Evolutionary conservation across 2,888 invertebrate species (phyloP).

Genomic region (Pollenia labialis): DNA sequence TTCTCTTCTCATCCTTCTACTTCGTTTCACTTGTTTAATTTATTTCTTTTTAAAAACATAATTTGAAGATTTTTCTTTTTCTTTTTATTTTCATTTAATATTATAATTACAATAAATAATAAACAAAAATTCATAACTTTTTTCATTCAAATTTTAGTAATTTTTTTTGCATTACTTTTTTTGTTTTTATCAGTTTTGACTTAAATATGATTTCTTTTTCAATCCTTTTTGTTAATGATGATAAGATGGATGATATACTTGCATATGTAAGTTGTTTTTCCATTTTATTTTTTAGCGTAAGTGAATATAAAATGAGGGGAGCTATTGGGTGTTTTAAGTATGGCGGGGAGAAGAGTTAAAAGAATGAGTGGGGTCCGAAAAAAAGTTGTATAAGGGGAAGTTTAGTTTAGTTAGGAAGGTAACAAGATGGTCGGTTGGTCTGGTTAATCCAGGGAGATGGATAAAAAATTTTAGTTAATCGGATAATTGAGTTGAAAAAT

Average conservation of each 20-base stretch:
- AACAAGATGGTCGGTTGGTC: no score
- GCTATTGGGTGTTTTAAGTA: background rate
- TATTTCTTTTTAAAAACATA: slow-evolving; percentile 23
- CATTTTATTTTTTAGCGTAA: slow-evolving; percentile 11
- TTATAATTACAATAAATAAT: slow-evolving; percentile 34
- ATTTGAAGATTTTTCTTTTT: slow-evolving; percentile 3
- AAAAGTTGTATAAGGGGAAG: background rate
- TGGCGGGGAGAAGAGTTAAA: background rate
- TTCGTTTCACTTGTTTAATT: slow-evolving; percentile 17
- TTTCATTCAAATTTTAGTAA: background rate
- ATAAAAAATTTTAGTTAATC: slow-evolving; percentile 33
- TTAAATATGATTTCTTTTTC: slow-evolving; percentile 37
- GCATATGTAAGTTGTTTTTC: background rate
- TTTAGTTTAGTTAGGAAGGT: background rate
- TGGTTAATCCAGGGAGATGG: background rate
- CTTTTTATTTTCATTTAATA: background rate
- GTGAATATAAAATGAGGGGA: slow-evolving; percentile 28
- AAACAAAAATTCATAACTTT: slow-evolving; percentile 8
- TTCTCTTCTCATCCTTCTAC: slow-evolving; percentile 5
- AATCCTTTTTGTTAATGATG: slow-evolving; percentile 24
- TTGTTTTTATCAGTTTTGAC: slow-evolving; percentile 39
- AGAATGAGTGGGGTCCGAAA: background rate
- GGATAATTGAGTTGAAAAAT: slow-evolving; percentile 68
- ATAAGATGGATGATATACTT: slow-evolving; percentile 64
- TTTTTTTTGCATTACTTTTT: background rate